These are phyloP conservation scores for Notiomystis cincta DNA, from an alignment of 2,113 vertebrate species.

Conservation along the genomic window DNA sequence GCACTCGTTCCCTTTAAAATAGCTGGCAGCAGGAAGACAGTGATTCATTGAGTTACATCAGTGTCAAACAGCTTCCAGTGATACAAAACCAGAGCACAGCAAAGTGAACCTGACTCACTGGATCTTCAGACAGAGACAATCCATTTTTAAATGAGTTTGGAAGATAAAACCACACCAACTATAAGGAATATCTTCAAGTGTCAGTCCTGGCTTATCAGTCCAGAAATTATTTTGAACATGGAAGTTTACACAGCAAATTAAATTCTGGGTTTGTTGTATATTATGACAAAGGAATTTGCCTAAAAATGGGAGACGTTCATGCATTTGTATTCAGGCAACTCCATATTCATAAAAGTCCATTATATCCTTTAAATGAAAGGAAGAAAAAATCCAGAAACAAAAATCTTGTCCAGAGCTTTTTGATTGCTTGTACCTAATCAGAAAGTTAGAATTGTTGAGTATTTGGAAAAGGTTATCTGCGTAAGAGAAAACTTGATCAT, in stretches of 20 bases:
- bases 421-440: neutral
- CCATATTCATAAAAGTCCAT: neutral
- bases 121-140: neutral
- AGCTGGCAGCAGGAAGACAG: neutral
- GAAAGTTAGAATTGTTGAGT: neutral
- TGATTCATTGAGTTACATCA: neutral
- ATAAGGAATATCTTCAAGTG: neutral
- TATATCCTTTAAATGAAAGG: neutral
- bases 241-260: neutral
- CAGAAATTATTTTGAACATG: neutral
- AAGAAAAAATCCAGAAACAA: rapidly evolving
- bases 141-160: neutral
- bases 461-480: slow-evolving; percentile 9
- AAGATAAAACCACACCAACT: neutral
- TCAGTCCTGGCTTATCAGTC: neutral
- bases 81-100: neutral
- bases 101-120: neutral
- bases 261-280: neutral
- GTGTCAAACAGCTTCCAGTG: neutral
- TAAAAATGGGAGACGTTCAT: neutral
- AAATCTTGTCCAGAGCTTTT: neutral
- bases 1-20: neutral
- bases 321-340: neutral
- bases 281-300: neutral
- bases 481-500: slow-evolving; percentile 1